Percentiles rank a stretch among this genome's conserved stretches.
phyloP scores from a whole-genome alignment of 2,888 invertebrate species.

The Adineta ricciae region DNA sequence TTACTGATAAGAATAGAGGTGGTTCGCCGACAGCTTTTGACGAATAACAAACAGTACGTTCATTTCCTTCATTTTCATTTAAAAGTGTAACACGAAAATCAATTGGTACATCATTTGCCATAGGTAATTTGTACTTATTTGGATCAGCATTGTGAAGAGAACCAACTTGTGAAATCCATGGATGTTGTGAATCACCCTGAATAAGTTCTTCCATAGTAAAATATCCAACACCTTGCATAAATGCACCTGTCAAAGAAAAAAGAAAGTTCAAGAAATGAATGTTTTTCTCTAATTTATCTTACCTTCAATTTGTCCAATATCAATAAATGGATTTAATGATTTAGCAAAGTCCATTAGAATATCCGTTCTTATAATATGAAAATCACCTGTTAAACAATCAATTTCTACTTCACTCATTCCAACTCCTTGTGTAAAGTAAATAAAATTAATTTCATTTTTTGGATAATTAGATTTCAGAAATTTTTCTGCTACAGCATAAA shows the following conservation, averaged over 20 bases:
- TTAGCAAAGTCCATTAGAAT: slow-evolving; percentile 43
- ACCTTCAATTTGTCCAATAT: slow-evolving; percentile 55
- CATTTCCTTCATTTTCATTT: slow-evolving; percentile 35
- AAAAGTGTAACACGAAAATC: slow-evolving; percentile 34
- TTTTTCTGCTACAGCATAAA: background rate
- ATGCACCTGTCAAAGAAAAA: slow-evolving; percentile 56
- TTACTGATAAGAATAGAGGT: slow-evolving; percentile 40
- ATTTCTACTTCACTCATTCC: slow-evolving; percentile 66
- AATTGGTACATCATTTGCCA: slow-evolving; percentile 33
- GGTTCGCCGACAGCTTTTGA: slow-evolving; percentile 40
- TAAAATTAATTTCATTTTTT: slow-evolving; percentile 64
- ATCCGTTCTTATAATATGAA: slow-evolving; percentile 42
- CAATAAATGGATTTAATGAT: slow-evolving; percentile 46
- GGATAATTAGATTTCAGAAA: slow-evolving; percentile 61
- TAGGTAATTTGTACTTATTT: slow-evolving; percentile 54
- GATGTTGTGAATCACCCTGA: background rate
- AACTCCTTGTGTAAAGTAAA: slow-evolving; percentile 75
- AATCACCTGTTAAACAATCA: slow-evolving; percentile 67
- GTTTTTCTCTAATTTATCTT: slow-evolving; percentile 56
- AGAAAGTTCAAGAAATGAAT: slow-evolving; percentile 59
- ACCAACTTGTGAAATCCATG: slow-evolving; percentile 56
- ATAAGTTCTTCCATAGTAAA: slow-evolving; percentile 64
- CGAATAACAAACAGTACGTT: background rate
- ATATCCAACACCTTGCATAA: slow-evolving; percentile 65
- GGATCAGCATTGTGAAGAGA: slow-evolving; percentile 64